phyloP scores from a whole-genome alignment of 1,140 invertebrate genomes.

The Dendrolimus punctatus region DNA sequence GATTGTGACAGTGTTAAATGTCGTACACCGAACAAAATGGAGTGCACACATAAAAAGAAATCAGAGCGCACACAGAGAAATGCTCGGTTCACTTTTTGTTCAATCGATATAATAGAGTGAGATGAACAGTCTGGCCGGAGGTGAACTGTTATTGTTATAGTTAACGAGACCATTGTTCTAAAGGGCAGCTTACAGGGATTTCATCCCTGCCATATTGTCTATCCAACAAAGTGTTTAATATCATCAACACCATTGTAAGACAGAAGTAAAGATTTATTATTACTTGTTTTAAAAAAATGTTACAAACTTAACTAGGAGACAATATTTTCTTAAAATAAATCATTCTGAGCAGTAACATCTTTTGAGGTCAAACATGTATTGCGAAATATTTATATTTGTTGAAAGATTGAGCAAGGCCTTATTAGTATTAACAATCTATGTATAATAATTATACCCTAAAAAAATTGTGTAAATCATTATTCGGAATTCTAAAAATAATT shows the following conservation, averaged over 20 bases:
- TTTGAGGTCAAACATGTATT: too few species aligned
- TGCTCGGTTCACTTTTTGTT: constrained; percentile 38
- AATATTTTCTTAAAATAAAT: background rate
- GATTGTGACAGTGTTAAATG: constrained; percentile 19
- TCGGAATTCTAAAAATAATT: too few species aligned
- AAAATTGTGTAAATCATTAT: too few species aligned
- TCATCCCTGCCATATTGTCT: constrained; percentile 47
- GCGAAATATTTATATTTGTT: too few species aligned
- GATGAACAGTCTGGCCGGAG: constrained; percentile 20
- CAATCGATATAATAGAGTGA: constrained; percentile 27
- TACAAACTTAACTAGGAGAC: background rate
- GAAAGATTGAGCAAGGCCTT: too few species aligned
- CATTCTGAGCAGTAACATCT: too few species aligned
- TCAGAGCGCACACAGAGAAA: constrained; percentile 14
- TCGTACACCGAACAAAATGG: constrained; percentile 14
- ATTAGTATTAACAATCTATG: too few species aligned
- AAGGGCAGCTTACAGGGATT: constrained; percentile 31
- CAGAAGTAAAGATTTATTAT: background rate
- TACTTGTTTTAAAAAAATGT: constrained; percentile 3
- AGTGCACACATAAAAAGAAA: constrained; percentile 9
- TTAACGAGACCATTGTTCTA: constrained; percentile 56
- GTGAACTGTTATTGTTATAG: constrained; percentile 46
- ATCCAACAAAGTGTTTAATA: constrained; percentile 35
- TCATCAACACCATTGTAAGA: constrained; percentile 22
- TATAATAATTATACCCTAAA: too few species aligned